These are phyloP conservation scores for Platysteira castanea DNA, from an alignment of 2,113 vertebrate genomes.

Conservation along the genomic window DNA sequence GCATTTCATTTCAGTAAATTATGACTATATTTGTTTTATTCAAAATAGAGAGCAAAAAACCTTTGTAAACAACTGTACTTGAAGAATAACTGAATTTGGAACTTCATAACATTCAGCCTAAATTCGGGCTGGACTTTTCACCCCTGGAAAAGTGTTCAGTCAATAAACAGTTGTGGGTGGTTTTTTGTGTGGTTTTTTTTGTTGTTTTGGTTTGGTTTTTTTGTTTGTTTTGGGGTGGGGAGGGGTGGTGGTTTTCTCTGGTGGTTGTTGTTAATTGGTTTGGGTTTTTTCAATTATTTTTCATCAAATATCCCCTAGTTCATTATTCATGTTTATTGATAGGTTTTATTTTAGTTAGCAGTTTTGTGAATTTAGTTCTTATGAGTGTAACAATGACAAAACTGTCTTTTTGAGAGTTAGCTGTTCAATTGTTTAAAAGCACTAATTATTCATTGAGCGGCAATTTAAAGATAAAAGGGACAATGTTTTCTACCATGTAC, in stretches of 20 bases:
- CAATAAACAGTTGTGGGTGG: not conserved
- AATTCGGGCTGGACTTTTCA: not conserved
- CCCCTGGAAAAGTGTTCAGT: not conserved
- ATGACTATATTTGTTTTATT: not conserved
- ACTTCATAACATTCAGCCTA: not conserved
- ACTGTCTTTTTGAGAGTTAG: not conserved
- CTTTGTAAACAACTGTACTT: not conserved
- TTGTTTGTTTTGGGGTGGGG: not conserved
- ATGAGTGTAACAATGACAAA: not conserved
- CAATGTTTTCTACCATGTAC: not conserved
- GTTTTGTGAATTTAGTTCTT: not conserved
- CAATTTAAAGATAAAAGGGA: not conserved
- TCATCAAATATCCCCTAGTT: not conserved
- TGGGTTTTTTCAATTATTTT: not conserved
- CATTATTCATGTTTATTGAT: not conserved
- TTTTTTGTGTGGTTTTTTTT: not conserved
- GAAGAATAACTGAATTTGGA: not conserved
- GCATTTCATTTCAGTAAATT: not conserved
- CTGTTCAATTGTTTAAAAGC: not conserved
- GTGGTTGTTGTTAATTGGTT: not conserved
- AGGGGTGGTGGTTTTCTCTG: too few relatives aligned
- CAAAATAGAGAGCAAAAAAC: not conserved
- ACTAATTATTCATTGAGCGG: not conserved
- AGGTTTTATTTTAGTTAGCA: not conserved
- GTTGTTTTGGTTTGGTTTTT: not conserved